Base-by-base conservation (phyloP, 2,113 vertebrate species). In the Elanoides forficatus region DNA sequence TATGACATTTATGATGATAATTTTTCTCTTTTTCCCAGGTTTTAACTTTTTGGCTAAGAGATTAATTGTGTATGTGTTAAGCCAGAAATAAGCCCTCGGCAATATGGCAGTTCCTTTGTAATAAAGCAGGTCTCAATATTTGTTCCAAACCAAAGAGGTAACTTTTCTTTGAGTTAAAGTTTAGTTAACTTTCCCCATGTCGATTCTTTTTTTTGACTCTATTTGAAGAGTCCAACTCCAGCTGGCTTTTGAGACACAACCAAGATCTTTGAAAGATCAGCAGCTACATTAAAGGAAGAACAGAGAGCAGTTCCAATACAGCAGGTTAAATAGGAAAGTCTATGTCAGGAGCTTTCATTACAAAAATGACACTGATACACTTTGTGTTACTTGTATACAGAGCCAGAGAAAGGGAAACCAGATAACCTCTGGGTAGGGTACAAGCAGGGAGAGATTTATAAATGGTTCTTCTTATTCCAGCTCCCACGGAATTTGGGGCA, bases 101-200 rank as follows among this genome's bases (percentile, higher is more conserved):
- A 88, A 96, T 79, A 90, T 88, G 94, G 96, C 83, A 93, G 50
- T 11, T 20, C 11, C 90, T 95, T 95, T 94, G 82, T 95, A 90
- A 82, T 78, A 96, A 95, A 95, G 75, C 80, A 66, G 94, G 60
- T 91, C 94, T 95, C 87, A 93, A 88, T 97, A 88, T 96, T 96
- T 97, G 92, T 89, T 96, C 92, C 87, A 83, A 95, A 94, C 92
- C 7, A 56, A 85, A 93, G 92, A 63, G 91, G 88, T 89, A 97
- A 95, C 91, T 96, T 91, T 95, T 86, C 88, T 97, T 92, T 96
- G 96, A 95, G 94, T 65, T 85, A 88, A 97, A 97, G 91, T 95
- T 92, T 90, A 68, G 96, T 88, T 94, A 95, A 93, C 91, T 92
- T 94, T 94, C 55, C 86, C 76, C 52, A 13, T 8, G 82, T 84